phyloP scores from a whole-genome alignment of 2,888 invertebrate species.

The Heteropelma amictum region DNA sequence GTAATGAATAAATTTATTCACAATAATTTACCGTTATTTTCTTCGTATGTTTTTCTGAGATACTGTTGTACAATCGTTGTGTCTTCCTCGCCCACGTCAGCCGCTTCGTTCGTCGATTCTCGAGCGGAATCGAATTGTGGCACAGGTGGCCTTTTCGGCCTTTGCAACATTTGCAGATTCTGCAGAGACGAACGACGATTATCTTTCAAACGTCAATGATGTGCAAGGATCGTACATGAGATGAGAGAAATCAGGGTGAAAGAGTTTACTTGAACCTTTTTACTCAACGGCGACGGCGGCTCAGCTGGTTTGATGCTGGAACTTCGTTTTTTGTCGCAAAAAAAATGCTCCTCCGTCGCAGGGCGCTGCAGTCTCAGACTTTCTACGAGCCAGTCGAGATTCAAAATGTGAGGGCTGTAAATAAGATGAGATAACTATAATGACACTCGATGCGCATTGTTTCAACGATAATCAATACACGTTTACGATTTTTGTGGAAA shows the following conservation, averaged over 20 bases:
- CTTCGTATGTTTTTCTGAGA: conserved; percentile 61
- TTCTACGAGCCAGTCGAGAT: conserved; percentile 86
- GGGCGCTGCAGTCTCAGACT: conserved; percentile 83
- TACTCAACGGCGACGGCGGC: conserved; percentile 82
- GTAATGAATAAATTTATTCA: not conserved
- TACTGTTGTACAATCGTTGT: conserved; percentile 68
- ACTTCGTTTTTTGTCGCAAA: conserved; percentile 62
- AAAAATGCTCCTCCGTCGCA: conserved; percentile 80
- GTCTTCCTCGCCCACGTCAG: conserved; percentile 63
- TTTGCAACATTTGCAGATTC: conserved; percentile 80
- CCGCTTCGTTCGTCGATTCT: not conserved
- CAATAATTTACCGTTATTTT: conserved; percentile 30
- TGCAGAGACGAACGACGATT: conserved; percentile 62
- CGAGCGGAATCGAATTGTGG: conserved; percentile 65
- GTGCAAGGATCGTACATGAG: too few relatives aligned
- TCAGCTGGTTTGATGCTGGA: conserved; percentile 72
- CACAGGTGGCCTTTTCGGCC: conserved; percentile 72
- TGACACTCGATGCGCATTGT: too few relatives aligned
- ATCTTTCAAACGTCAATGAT: not conserved
- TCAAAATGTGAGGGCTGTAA: conserved; percentile 82
- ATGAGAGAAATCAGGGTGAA: conserved; percentile 7
- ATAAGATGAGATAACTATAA: conserved; percentile 8
- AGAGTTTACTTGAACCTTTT: conserved; percentile 78
- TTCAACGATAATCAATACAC: not conserved
- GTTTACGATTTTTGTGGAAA: conserved; percentile 15